These are phyloP conservation scores for Dermolepida albohirtum DNA, from an alignment of 2,888 invertebrate genomes.

Conservation along the genomic window DNA sequence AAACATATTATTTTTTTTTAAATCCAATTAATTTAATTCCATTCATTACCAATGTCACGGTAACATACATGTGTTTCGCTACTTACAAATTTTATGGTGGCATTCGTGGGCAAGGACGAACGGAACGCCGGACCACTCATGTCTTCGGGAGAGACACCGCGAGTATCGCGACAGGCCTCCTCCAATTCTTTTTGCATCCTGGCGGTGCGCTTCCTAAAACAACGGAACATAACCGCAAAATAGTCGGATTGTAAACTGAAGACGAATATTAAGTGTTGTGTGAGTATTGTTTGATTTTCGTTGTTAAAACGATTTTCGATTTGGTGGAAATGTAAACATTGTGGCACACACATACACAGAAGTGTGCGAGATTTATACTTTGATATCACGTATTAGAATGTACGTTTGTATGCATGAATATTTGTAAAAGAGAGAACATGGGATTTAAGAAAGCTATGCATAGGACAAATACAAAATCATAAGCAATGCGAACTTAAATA, in stretches of 20 bases:
- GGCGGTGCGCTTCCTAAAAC: slow-evolving; percentile 86
- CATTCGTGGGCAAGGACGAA: slow-evolving; percentile 74
- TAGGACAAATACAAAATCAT: too few relatives aligned
- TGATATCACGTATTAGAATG: too few relatives aligned
- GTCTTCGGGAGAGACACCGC: slow-evolving; percentile 67
- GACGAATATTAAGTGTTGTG: not conserved
- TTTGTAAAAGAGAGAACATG: too few relatives aligned
- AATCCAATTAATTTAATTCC: not conserved
- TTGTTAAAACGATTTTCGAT: too few relatives aligned
- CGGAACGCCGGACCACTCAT: slow-evolving; percentile 58
- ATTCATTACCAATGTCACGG: not conserved
- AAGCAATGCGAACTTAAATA: too few relatives aligned
- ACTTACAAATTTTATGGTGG: slow-evolving; percentile 82
- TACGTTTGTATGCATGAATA: too few relatives aligned
- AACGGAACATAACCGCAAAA: slow-evolving; percentile 46
- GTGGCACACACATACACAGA: too few relatives aligned
- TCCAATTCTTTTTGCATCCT: slow-evolving; percentile 91
- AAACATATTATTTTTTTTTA: not conserved
- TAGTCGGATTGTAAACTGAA: slow-evolving; percentile 9
- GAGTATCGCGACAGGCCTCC: slow-evolving; percentile 86
- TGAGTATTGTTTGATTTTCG: too few relatives aligned
- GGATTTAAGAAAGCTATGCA: too few relatives aligned
- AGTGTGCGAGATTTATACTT: too few relatives aligned
- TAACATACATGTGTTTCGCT: slow-evolving; percentile 8
- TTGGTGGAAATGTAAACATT: too few relatives aligned